Conservation (phyloP, 2,113 vertebrate genomes). For the Corvus hawaiiensis region DNA sequence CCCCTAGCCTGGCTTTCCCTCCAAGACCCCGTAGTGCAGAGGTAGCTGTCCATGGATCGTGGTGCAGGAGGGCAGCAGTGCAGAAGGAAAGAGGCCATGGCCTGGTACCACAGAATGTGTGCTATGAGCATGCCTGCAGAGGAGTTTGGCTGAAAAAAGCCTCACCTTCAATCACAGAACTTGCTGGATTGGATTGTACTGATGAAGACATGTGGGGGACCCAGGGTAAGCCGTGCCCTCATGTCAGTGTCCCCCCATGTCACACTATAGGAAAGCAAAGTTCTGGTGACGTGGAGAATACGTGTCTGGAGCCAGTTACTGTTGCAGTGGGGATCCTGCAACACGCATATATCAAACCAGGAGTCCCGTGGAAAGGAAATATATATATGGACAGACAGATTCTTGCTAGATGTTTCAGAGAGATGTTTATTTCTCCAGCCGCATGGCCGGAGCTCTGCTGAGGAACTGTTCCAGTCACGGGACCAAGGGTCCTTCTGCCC, state of each 20-base stretch:
- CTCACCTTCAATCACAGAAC: background rate
- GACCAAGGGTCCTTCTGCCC: too few species aligned
- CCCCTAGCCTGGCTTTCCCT: background rate
- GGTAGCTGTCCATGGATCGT: background rate
- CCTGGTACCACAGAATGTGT: fast-evolving
- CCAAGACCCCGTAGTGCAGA: fast-evolving
- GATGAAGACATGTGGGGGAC: background rate
- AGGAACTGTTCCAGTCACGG: too few species aligned
- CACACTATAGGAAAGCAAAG: background rate
- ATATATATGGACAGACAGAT: too few species aligned
- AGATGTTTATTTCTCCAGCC: too few species aligned
- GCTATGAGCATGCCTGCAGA: fast-evolving
- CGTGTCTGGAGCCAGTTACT: background rate
- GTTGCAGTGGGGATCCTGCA: too few species aligned
- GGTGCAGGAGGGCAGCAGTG: background rate
- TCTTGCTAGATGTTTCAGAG: too few species aligned
- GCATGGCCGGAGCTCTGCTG: too few species aligned
- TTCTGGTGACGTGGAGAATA: background rate
- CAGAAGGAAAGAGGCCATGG: background rate
- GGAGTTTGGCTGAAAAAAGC: background rate
- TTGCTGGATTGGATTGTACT: background rate
- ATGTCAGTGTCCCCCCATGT: background rate
- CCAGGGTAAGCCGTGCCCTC: background rate
- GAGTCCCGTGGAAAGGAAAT: too few species aligned
- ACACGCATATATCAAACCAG: too few species aligned